These are phyloP conservation scores for Toxonevra muliebris DNA, from an alignment of 2,888 invertebrate species.

Conservation along the genomic window DNA sequence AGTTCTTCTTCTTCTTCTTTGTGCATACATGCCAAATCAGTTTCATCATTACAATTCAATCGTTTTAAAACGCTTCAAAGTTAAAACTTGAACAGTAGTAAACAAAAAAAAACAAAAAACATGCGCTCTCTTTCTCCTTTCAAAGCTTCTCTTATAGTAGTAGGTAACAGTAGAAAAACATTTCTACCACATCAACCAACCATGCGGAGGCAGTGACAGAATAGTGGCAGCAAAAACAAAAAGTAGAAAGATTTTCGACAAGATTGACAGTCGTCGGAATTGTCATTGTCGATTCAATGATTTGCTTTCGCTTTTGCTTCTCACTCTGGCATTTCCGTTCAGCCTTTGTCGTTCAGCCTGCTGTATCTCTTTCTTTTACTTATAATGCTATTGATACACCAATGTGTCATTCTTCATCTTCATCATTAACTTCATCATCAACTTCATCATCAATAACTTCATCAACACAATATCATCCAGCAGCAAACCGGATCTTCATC, in stretches of 20 bases:
- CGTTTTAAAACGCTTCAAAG: conserved; percentile 44
- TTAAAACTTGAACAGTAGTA: not conserved
- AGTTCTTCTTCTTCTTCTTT: not conserved
- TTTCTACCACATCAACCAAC: too few species aligned
- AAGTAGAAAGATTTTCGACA: too few species aligned
- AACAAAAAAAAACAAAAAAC: too few species aligned
- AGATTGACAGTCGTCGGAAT: too few species aligned
- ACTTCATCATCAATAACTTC: too few species aligned
- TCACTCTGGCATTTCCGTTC: not conserved
- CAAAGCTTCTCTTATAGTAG: too few species aligned
- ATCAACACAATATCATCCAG: not conserved
- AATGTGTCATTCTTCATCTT: conserved; percentile 4
- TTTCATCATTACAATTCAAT: conserved; percentile 49
- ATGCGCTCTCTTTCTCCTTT: too few species aligned
- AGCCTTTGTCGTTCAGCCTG: not conserved
- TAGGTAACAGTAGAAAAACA: too few species aligned
- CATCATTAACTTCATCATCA: not conserved
- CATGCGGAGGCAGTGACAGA: too few species aligned
- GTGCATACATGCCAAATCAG: conserved; percentile 41
- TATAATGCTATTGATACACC: conserved; percentile 2
- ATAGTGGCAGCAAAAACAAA: too few species aligned
- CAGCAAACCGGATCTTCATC: not conserved
- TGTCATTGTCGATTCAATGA: not conserved
- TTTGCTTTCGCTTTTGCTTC: not conserved
- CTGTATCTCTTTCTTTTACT: too few species aligned